Evolutionary conservation across 2,888 invertebrate species (phyloP), one percentile per base, ranked within the genome.

Genomic region (Mayetiola destructor): DNA sequence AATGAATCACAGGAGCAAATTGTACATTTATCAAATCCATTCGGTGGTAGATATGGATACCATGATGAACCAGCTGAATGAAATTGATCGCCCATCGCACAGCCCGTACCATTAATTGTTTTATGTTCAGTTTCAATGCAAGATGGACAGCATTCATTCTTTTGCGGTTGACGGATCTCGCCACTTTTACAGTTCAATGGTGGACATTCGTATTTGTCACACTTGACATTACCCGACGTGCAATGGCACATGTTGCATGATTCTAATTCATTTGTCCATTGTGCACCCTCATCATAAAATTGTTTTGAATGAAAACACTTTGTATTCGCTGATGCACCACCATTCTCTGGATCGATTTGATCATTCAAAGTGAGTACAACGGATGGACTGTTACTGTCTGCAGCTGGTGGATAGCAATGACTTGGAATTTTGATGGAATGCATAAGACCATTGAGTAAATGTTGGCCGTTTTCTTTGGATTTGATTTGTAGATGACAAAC

Each of bases 41-140:
- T 85, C 0, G 94, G 93, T 10, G 93, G 90, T 40, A 95, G 73
- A 69, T 90, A 95, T 0, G 95, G 95, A 73, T 95, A 89, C 88
- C 94, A 95, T 20, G 82, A 83, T 18, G 87, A 84, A 5, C 93
- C 93, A 0, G 88, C 84, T 1, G 82, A 76, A 68, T 93, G 88
- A 66, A 83, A 85, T 66, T 88, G 88, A 3, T 89, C 90, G 20
- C 86, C 88, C 57, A 92, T 74, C 20, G 81, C 80, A 67, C 93
- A 93, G 23, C 84, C 82, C 74, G 69, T 42, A 5, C 9, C 10
- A 27, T 23, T 4, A 48, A 40, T 55, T 55, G 57, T 27, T 14
- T 12, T 29, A 59, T 16, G 62, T 75, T 73, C 62, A 78, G 80
- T 78, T 3, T 12, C 12, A 32, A 80, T 77, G 68, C 93, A 93